Percentiles rank a stretch among this genome's conserved stretches.
phyloP scores from a whole-genome alignment of 2,113 vertebrate species.

The Pterocles orientalis region DNA sequence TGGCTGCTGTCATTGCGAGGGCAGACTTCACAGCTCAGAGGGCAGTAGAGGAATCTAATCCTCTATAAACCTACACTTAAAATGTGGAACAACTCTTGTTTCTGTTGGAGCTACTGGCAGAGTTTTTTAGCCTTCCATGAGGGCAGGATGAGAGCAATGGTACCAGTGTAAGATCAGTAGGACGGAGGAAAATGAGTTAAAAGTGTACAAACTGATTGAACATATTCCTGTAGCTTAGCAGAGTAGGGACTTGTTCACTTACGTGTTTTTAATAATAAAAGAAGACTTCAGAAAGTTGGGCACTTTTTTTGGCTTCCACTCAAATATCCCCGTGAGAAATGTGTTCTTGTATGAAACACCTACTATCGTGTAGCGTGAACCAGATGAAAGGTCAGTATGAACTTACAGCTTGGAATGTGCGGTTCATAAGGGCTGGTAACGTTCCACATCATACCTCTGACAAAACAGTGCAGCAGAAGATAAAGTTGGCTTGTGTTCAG shows the following conservation, averaged over 20 bases:
- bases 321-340: neutral
- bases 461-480: neutral
- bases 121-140: neutral
- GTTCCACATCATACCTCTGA: neutral
- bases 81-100: constrained; percentile 19
- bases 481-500: constrained; percentile 8
- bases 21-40: constrained; percentile 11
- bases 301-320: neutral
- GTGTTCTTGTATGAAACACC: neutral
- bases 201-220: neutral
- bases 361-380: neutral
- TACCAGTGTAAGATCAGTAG: neutral
- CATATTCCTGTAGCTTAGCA: neutral
- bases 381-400: constrained; percentile 7
- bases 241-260: neutral
- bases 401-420: neutral
- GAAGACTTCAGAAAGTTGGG: neutral
- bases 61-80: constrained; percentile 29
- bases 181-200: neutral
- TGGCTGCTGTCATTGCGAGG: neutral
- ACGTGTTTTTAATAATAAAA: neutral
- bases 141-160: neutral
- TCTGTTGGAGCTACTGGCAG: constrained; percentile 39
- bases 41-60: constrained; percentile 22
- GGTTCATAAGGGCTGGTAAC: neutral